Conservation (phyloP, 2,113 vertebrate genomes). For the Ahaetulla prasina region DNA sequence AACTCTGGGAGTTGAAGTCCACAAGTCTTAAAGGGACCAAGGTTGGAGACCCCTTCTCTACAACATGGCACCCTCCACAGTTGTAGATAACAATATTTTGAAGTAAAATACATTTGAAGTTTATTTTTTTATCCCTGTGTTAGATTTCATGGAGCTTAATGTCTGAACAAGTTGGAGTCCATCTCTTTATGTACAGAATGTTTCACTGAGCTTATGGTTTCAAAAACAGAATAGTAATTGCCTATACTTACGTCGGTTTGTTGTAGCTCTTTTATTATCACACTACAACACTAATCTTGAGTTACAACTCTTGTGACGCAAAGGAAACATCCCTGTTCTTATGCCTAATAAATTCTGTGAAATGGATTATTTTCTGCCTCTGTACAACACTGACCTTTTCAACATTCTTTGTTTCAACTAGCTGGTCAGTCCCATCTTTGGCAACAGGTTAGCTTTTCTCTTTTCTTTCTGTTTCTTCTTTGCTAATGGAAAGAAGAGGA, state of each 20-base stretch:
- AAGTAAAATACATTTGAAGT: not conserved
- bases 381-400: constrained; percentile 66
- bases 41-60: too few species aligned
- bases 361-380: constrained; percentile 29
- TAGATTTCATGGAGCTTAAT: not conserved
- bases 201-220: constrained; percentile 35
- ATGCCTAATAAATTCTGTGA: constrained; percentile 29
- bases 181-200: constrained; percentile 32
- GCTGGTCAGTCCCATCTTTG: constrained; percentile 42
- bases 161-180: not conserved
- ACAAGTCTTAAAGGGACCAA: too few species aligned
- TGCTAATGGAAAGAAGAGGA: constrained; percentile 57
- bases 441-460: constrained; percentile 48
- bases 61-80: not conserved
- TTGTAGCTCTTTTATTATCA: constrained; percentile 25
- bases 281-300: constrained; percentile 23
- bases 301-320: constrained; percentile 41
- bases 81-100: not conserved
- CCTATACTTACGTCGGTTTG: constrained; percentile 15
- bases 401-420: constrained; percentile 59
- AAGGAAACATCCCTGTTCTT: constrained; percentile 25
- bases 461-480: constrained; percentile 11
- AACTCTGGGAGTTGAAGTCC: too few species aligned
- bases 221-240: constrained; percentile 38
- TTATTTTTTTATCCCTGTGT: not conserved